Percentiles rank a stretch among this genome's conserved stretches.
Conservation (phyloP, 2,797 vertebrate genomes). For the Botia kubotai region DNA sequence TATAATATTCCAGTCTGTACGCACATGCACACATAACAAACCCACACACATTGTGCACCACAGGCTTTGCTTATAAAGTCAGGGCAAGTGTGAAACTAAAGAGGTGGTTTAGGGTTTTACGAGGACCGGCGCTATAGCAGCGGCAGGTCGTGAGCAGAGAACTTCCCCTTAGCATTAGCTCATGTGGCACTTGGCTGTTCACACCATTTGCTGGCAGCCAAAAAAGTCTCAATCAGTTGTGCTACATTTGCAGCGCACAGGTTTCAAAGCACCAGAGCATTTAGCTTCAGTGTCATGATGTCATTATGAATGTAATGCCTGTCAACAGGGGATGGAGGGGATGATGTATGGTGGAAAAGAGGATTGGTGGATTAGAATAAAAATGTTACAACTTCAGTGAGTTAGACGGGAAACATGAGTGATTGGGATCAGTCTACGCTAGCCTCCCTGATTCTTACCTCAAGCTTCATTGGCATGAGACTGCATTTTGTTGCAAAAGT, state of each 20-base stretch:
- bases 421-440: constrained; percentile 1
- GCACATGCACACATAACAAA: constrained; percentile 23
- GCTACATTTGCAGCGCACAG: constrained; percentile 36
- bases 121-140: constrained; percentile 56
- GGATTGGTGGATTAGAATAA: constrained; percentile 14
- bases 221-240: constrained; percentile 39
- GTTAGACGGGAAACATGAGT: constrained; percentile 18
- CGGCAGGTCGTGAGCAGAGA: constrained; percentile 44
- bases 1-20: constrained; percentile 15
- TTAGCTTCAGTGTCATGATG: constrained; percentile 35
- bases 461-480: constrained; percentile 3
- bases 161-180: constrained; percentile 48
- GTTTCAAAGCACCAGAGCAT: constrained; percentile 14
- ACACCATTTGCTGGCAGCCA: constrained; percentile 37
- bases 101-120: constrained; percentile 75
- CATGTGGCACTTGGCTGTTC: constrained; percentile 51
- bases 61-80: constrained; percentile 74
- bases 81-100: constrained; percentile 73
- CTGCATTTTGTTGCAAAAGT: background rate
- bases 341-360: constrained; percentile 37
- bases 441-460: background rate
- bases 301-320: constrained; percentile 46
- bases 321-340: background rate
- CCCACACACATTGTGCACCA: constrained; percentile 49
- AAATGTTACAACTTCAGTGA: constrained; percentile 18